Conservation (phyloP, 2,113 vertebrate species). For the Rafetus swinhoei region DNA sequence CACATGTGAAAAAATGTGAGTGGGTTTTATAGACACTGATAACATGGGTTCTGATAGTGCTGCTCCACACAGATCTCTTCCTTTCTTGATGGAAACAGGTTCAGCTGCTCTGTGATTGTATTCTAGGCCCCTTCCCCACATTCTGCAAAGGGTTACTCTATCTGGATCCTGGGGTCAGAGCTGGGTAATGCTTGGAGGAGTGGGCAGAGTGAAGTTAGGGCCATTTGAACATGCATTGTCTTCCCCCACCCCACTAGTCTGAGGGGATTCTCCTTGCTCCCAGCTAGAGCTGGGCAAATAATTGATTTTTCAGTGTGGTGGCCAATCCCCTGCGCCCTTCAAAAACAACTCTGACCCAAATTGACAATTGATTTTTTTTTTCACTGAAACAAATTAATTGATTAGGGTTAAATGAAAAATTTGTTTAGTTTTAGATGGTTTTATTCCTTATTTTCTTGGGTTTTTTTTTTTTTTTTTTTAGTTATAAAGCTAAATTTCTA, state of each 20-base stretch:
- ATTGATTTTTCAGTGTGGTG: neutral
- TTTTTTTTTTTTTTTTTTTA: too few relatives aligned
- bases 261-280: neutral
- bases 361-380: neutral
- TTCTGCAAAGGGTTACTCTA: neutral
- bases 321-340: neutral
- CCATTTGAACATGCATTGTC: neutral
- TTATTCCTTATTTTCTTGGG: neutral
- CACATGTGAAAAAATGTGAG: neutral
- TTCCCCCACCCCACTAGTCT: neutral
- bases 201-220: neutral
- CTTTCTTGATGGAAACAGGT: neutral
- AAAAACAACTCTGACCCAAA: neutral
- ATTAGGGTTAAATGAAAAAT: neutral
- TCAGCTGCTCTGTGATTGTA: neutral
- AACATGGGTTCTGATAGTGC: neutral
- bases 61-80: neutral
- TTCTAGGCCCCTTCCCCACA: accelerated
- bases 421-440: neutral
- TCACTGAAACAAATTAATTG: neutral
- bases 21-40: constrained; percentile 22
- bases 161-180: neutral
- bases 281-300: neutral
- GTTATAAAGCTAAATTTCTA: neutral
- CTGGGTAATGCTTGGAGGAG: neutral